These are phyloP conservation scores for Columba livia DNA, from an alignment of 2,113 vertebrate genomes.

Conservation along the genomic window DNA sequence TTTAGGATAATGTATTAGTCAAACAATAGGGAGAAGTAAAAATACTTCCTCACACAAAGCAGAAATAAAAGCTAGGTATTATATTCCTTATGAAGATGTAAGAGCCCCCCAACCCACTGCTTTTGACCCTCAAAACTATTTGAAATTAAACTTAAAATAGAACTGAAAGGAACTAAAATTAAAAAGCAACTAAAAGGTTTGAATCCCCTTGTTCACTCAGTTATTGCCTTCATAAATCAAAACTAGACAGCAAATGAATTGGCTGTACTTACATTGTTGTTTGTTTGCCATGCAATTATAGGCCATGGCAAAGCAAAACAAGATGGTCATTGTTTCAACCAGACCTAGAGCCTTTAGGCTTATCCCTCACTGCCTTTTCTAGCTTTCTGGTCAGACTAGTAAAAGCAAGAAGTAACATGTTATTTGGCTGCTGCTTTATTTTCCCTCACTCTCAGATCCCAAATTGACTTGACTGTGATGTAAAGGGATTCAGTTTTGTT, in stretches of 20 bases:
- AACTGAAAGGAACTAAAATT: conserved; percentile 26
- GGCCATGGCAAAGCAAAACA: conserved; percentile 23
- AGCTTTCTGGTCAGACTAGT: neutral
- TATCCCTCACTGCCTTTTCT: neutral
- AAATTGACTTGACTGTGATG: neutral
- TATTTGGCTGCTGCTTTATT: neutral
- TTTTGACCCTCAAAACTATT: conserved; percentile 3
- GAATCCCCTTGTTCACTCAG: neutral
- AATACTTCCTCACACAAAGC: neutral
- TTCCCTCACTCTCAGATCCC: neutral
- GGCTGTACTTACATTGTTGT: conserved; percentile 11
- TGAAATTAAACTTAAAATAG: conserved; percentile 41
- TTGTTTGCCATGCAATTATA: conserved; percentile 14
- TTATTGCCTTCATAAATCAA: conserved; percentile 61
- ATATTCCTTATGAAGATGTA: neutral
- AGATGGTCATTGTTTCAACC: conserved; percentile 20
- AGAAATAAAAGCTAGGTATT: neutral
- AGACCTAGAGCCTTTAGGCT: neutral
- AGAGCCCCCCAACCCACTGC: neutral
- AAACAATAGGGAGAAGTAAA: neutral
- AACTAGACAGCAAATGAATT: conserved; percentile 42
- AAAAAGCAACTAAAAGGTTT: conserved; percentile 33
- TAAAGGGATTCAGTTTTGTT: neutral
- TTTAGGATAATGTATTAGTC: neutral
- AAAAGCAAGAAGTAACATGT: neutral